Base-by-base conservation (phyloP, 2,797 vertebrate genomes). In the Champsocephalus gunnari region DNA sequence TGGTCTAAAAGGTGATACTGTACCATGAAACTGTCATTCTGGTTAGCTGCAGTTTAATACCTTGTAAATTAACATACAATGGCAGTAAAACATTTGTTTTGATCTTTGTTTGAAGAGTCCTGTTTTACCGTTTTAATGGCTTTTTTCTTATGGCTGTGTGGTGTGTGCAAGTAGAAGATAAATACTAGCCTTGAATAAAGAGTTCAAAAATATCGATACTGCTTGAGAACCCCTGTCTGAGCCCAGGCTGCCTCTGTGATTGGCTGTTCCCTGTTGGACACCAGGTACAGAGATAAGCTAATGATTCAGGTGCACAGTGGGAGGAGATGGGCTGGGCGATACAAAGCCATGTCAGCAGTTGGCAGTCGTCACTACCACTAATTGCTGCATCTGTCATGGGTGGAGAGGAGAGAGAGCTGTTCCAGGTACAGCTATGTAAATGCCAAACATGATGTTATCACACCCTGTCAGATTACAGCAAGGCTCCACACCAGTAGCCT, bases 341-440 rank as follows among this genome's bases (percentile, higher is more conserved):
- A 72, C 71, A 72, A 79, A 80, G 83, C 71, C 43, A 8, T 84
- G 87, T 90, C 84, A 85, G 86, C 88, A 87, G 77, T 85, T 90
- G 83, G 87, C 87, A 88, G 78, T 74, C 74, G 45, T 77, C 66
- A 43, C 82, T 68, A 58, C 81, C 71, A 14, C 87, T 86, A 91
- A 92, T 91, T 90, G 83, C 88, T 77, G 83, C 85, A 85, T 88
- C 86, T 87, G 90, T 87, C 88, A 80, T 3, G 38, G 43, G 77
- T 24, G 77, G 53, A 48, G 79, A 43, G 61, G 66, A 80, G 64
- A 59, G 73, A 73, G 58, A 77, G 73, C 83, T 73, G 78, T 82
- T 88, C 70, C 83, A 83, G 77, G 71, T 83, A 88, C 77, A 78
- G 80, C 47, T 14, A 77, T 73, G 63, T 84, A 88, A 89, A 89